Evolutionary conservation across 2,888 invertebrate genomes (phyloP), one percentile per base, ranked within the genome.

Genomic region (Eilema depressum): DNA sequence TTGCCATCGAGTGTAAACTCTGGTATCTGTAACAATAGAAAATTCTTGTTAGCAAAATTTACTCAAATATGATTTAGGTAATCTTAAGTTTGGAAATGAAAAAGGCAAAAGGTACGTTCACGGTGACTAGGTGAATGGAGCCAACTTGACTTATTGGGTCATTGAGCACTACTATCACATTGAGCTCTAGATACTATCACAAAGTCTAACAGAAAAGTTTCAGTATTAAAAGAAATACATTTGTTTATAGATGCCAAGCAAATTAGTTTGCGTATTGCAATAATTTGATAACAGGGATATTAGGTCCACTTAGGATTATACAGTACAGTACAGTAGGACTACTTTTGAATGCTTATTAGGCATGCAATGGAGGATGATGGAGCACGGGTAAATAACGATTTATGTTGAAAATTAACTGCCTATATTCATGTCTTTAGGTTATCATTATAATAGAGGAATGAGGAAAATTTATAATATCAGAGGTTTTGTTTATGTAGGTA

Each of bases 1-100:
- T 89, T 93, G 83, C 96, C 96, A 93, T 96, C 96, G 88, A 95
- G 93, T 75, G 95, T 94, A 89, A 96, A 96, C 85, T 96, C 96
- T 83, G 96, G 94, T 90, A 95, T 92, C 95, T 95, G 90, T 28
- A 91, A 89, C 85, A 89, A 91, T 26, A 67, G 68, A 74, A 59
- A 68, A 10, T 12, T 53, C 26, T 59, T 57, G 23, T 70, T 17
- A 71, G 25, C 25, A 20, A 66, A 26, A 14, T 30, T 33, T 3
- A 8, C 8, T 53, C 4, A 28, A 4, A 41, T 20, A 12, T 53
- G 11, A 10, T 47, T 1, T 37, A 30, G 10, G 1, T 59, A 11
- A 26, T 59, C 17, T 14, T 56, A 10, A 25, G 23, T 25, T 25
- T 2, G 25, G 7, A 25, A n/a, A 25, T 57, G 57, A 14, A 57